Conservation (phyloP, 1,140 invertebrate genomes). For the Prorops nasuta region DNA sequence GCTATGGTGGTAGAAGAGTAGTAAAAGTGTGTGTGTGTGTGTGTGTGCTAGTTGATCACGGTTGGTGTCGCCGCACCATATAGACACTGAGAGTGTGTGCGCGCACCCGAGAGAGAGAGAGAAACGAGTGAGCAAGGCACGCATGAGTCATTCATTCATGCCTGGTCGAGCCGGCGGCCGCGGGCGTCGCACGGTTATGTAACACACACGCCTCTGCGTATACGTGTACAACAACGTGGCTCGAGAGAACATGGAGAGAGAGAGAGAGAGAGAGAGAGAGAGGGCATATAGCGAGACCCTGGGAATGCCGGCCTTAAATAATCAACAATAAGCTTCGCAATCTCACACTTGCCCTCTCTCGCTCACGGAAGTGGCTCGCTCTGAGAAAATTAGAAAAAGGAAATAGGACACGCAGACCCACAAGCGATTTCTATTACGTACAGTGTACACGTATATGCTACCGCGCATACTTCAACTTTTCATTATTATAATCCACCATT, state of each 20-base stretch:
- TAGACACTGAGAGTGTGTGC: background rate
- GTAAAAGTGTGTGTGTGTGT: background rate
- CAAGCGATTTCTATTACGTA: no score
- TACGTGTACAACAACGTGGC: conserved; percentile 13
- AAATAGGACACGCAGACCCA: background rate
- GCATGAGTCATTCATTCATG: conserved; percentile 39
- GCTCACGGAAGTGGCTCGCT: background rate
- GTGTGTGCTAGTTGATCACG: conserved; percentile 7
- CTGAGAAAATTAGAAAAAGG: background rate
- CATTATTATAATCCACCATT: no score
- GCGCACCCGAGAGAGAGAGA: background rate
- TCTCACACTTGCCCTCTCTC: conserved; percentile 4
- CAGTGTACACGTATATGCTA: no score
- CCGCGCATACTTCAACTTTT: no score
- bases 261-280: conserved; percentile 7
- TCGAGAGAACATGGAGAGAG: conserved; percentile 1
- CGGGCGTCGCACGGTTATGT: conserved; percentile 31
- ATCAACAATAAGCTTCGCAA: conserved; percentile 20
- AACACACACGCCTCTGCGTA: conserved; percentile 11
- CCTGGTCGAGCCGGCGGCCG: conserved; percentile 18
- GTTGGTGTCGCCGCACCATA: conserved; percentile 9
- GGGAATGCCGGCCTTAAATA: conserved; percentile 25
- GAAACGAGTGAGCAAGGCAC: conserved; percentile 1
- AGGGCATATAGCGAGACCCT: conserved; percentile 11
- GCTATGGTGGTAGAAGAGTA: background rate